phyloP scores from a whole-genome alignment of 2,113 vertebrate genomes.

The Melanotaenia duboulayi region DNA sequence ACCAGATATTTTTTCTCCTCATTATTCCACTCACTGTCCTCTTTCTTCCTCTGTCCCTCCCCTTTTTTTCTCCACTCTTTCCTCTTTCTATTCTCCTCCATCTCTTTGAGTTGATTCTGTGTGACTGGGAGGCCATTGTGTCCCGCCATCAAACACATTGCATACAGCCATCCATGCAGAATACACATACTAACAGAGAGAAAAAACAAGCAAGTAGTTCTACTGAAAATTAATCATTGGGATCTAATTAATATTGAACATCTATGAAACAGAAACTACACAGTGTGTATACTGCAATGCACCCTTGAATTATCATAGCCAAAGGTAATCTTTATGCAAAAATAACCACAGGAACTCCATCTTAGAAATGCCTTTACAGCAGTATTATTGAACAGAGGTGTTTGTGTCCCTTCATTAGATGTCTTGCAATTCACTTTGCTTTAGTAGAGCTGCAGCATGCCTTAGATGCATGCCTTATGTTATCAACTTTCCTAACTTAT shows the following conservation, averaged over 20 bases:
- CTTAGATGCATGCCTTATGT: neutral
- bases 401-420: conserved; percentile 16
- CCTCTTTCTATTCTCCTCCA: conserved; percentile 58
- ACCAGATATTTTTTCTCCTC: conserved; percentile 23
- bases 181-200: conserved; percentile 60
- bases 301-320: conserved; percentile 36
- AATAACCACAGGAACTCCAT: conserved; percentile 7
- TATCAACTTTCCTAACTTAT: rapidly evolving
- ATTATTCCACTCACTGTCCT: conserved; percentile 34
- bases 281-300: neutral
- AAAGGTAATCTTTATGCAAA: conserved; percentile 29
- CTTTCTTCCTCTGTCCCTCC: neutral
- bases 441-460: neutral
- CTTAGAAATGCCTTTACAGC: conserved; percentile 20
- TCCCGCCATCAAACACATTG: conserved; percentile 65
- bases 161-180: conserved; percentile 72
- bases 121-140: conserved; percentile 68
- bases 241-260: no score
- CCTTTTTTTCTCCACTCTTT: conserved; percentile 6
- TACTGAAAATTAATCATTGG: neutral
- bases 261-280: neutral
- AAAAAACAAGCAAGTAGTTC: no score
- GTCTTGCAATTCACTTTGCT: neutral
- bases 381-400: conserved; percentile 32
- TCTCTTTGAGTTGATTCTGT: conserved; percentile 64